Conservation (phyloP, 1,140 invertebrate genomes). For the Reticulitermes speratus region DNA sequence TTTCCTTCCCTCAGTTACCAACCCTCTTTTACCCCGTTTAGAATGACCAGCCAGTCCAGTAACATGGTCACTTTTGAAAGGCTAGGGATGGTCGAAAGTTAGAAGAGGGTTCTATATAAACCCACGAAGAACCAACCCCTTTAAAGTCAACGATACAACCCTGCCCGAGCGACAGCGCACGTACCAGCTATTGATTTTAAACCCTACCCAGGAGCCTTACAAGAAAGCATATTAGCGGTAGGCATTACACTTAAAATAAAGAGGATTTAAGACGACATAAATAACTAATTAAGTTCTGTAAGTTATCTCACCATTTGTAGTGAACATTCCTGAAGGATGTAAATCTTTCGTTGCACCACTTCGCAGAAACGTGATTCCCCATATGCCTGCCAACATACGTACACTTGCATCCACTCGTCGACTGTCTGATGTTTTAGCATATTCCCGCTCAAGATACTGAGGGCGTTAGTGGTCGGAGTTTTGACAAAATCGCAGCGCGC, state of each 20-base stretch:
- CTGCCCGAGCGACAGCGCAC: not conserved
- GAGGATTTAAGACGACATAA: not conserved
- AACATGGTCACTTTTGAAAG: not conserved
- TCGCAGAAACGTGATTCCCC: not conserved
- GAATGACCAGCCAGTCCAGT: constrained; percentile 2
- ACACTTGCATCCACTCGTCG: constrained; percentile 3
- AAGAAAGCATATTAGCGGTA: not conserved
- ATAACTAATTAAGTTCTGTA: not conserved
- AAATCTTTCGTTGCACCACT: not conserved
- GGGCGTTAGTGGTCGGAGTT: constrained; percentile 10
- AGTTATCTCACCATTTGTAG: not conserved
- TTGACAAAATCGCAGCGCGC: not conserved
- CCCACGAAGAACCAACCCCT: not conserved
- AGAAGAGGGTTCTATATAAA: not conserved
- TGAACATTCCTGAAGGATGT: not conserved
- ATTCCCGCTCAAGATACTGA: constrained; percentile 1
- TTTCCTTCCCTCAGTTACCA: not conserved
- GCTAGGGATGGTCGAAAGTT: not conserved
- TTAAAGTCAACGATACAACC: not conserved
- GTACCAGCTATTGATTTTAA: not conserved
- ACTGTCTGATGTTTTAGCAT: constrained; percentile 9
- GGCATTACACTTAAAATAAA: not conserved
- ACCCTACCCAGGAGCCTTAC: not conserved
- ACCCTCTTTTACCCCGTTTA: not conserved
- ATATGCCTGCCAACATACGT: not conserved